phyloP scores from a whole-genome alignment of 1,140 invertebrate species.

The Streblospio benedicti region DNA sequence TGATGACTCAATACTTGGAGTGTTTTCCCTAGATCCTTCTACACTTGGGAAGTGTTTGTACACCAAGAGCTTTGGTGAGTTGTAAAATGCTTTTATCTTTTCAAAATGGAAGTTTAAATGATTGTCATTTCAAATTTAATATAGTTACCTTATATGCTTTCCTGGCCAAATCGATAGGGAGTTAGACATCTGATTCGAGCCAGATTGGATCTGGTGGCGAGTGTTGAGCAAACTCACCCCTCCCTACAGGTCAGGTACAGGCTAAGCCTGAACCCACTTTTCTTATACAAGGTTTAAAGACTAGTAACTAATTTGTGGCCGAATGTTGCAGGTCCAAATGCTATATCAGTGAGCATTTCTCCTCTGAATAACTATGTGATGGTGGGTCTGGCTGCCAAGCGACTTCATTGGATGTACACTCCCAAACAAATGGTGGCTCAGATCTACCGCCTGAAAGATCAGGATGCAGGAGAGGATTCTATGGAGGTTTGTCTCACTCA shows the following conservation, averaged over 20 bases:
- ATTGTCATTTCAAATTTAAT: background rate
- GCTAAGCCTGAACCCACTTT: too few species aligned
- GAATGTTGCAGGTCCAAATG: conserved; percentile 53
- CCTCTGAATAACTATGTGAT: conserved; percentile 66
- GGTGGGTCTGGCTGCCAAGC: conserved; percentile 64
- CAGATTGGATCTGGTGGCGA: background rate
- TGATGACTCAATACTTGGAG: conserved; percentile 52
- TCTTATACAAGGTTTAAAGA: too few species aligned
- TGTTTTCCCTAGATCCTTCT: conserved; percentile 67
- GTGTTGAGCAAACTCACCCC: background rate
- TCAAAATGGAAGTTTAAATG: background rate
- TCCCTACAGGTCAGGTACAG: too few species aligned
- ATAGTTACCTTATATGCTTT: too few species aligned
- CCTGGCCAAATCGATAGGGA: too few species aligned
- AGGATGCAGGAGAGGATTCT: conserved; percentile 31
- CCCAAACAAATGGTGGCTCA: conserved; percentile 56
- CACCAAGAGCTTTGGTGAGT: conserved; percentile 60
- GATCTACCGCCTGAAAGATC: conserved; percentile 42
- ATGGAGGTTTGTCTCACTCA: conserved; percentile 36
- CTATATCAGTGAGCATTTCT: conserved; percentile 72
- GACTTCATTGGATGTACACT: conserved; percentile 39
- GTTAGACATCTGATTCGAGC: too few species aligned
- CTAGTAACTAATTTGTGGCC: too few species aligned
- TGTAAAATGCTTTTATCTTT: background rate
- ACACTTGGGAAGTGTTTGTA: conserved; percentile 67